Percentiles rank a stretch among this genome's conserved stretches.
phyloP scores from a whole-genome alignment of 2,888 invertebrate genomes.

The Galeruca laticollis region DNA sequence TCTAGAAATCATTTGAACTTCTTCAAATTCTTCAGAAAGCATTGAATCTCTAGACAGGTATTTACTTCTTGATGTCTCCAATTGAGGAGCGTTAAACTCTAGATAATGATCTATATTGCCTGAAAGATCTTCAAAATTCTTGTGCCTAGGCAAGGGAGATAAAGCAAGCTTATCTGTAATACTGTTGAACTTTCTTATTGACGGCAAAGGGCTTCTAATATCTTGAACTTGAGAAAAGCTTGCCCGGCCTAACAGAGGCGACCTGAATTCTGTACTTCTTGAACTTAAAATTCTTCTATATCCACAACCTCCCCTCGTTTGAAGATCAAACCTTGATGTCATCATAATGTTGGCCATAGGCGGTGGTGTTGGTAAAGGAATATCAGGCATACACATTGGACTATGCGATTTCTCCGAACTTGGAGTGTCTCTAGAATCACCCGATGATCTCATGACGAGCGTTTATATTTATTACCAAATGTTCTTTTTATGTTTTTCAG shows the following conservation, averaged over 20 bases:
- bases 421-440: constrained; percentile 43
- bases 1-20: constrained; percentile 59
- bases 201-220: constrained; percentile 35
- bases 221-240: constrained; percentile 34
- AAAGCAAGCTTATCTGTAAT: constrained; percentile 48
- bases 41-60: constrained; percentile 61
- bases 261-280: constrained; percentile 56
- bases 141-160: constrained; percentile 57
- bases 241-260: constrained; percentile 52
- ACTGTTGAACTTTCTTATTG: constrained; percentile 33
- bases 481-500: not conserved
- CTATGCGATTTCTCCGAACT: constrained; percentile 46
- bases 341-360: constrained; percentile 65
- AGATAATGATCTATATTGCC: constrained; percentile 48
- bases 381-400: constrained; percentile 59
- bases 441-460: constrained; percentile 50
- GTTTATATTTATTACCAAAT: not conserved
- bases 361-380: constrained; percentile 64
- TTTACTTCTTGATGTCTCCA: constrained; percentile 50
- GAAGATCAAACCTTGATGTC: constrained; percentile 62
- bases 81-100: constrained; percentile 28
- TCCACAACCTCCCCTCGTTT: constrained; percentile 59
- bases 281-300: constrained; percentile 61
- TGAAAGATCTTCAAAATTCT: constrained; percentile 54
- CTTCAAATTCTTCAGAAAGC: constrained; percentile 61